phyloP scores from a whole-genome alignment of 1,140 invertebrate species.

The Pentalonia nigronervosa region DNA sequence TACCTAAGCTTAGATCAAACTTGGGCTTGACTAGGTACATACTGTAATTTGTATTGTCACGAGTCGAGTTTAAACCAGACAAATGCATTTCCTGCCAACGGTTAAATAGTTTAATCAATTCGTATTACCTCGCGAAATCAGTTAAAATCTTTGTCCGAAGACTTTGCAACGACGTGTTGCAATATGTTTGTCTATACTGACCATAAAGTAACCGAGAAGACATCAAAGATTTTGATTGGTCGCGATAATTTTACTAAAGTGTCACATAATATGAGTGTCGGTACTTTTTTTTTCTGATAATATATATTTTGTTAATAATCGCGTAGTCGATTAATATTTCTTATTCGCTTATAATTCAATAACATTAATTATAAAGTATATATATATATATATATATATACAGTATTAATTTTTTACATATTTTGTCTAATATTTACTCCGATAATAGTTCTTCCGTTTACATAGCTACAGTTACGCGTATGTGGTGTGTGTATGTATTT shows the following conservation, averaged over 20 bases:
- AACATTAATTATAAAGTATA: background rate
- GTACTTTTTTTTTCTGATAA: too few species aligned
- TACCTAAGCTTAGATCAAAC: constrained; percentile 14
- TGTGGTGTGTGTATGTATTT: background rate
- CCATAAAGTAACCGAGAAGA: too few species aligned
- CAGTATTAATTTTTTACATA: background rate
- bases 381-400: too few species aligned
- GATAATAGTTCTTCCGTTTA: background rate
- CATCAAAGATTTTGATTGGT: too few species aligned
- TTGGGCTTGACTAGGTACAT: background rate
- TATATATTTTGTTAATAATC: too few species aligned
- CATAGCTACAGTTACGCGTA: background rate
- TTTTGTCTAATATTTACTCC: background rate
- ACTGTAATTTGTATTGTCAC: background rate
- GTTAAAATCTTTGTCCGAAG: background rate
- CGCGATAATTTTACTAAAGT: too few species aligned
- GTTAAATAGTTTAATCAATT: background rate
- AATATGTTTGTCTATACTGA: background rate
- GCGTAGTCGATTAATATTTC: background rate
- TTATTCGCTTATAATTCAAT: background rate
- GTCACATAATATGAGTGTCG: too few species aligned
- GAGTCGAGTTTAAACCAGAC: background rate
- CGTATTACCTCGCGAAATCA: background rate
- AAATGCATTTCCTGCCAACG: background rate
- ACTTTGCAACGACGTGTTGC: background rate